Conservation (phyloP, 2,797 vertebrate genomes). For the Dryobates pubescens region DNA sequence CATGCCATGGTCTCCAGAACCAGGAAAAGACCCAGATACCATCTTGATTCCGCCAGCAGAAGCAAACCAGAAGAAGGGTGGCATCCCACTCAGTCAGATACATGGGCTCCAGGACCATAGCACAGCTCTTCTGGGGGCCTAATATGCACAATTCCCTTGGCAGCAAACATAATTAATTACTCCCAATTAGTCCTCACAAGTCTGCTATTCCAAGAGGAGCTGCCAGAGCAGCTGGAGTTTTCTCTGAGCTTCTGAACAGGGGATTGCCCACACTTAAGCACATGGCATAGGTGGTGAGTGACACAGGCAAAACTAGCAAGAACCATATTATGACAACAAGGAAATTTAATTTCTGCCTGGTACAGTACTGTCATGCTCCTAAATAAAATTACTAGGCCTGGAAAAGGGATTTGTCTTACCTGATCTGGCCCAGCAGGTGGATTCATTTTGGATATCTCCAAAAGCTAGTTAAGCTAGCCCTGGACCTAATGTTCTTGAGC, state of each 20-base stretch:
- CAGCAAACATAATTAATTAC: neutral
- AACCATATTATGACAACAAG: neutral
- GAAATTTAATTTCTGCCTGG: neutral
- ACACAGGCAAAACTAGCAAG: neutral
- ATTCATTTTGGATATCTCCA: neutral
- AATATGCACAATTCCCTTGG: neutral
- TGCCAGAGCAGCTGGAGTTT: neutral
- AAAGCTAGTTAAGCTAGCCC: neutral
- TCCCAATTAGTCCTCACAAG: neutral
- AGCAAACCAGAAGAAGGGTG: neutral
- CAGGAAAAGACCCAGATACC: neutral
- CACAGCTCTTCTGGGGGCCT: neutral
- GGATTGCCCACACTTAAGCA: neutral
- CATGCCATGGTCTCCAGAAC: neutral
- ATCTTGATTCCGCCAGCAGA: neutral
- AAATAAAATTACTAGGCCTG: neutral
- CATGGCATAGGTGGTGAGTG: accelerated
- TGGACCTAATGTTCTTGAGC: neutral
- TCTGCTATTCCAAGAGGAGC: neutral
- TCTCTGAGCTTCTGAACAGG: neutral
- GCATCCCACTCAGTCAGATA: too few relatives aligned
- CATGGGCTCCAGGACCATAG: accelerated
- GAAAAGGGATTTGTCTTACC: neutral
- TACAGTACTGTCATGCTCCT: neutral
- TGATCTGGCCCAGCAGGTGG: neutral